These are phyloP conservation scores for Trachymyrmex septentrionalis DNA, from an alignment of 1,140 invertebrate species.

Conservation along the genomic window DNA sequence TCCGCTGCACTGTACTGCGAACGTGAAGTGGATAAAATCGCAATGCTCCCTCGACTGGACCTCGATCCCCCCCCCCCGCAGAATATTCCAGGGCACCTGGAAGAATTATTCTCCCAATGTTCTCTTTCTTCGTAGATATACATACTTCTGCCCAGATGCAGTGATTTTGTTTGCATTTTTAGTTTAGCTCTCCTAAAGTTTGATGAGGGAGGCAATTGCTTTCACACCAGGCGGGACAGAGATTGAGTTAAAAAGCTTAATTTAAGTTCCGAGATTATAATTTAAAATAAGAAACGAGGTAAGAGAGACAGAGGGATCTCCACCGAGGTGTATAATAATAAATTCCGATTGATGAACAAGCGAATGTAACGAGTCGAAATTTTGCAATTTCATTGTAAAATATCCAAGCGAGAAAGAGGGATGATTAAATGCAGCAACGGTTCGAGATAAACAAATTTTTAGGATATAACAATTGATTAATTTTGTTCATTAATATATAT, in stretches of 20 bases:
- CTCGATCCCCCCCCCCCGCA: neutral
- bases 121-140: neutral
- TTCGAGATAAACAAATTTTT: neutral
- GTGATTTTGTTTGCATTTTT: slow-evolving; percentile 26
- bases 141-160: neutral
- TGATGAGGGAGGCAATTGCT: neutral
- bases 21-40: slow-evolving; percentile 58
- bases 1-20: slow-evolving; percentile 13
- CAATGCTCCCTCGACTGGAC: slow-evolving; percentile 11
- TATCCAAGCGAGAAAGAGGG: neutral
- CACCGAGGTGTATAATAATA: slow-evolving; percentile 16
- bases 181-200: neutral
- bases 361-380: neutral
- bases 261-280: slow-evolving; percentile 22
- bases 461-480: neutral
- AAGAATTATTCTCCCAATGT: slow-evolving; percentile 3
- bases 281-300: neutral
- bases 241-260: slow-evolving; percentile 17
- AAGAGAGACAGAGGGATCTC: neutral
- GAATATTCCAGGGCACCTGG: neutral
- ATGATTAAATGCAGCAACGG: neutral
- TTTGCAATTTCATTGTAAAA: slow-evolving; percentile 14
- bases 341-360: neutral
- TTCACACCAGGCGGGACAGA: neutral
- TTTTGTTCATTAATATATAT: neutral